Conservation (phyloP, 2,797 vertebrate species). For the Sphenopsis melanotis region DNA sequence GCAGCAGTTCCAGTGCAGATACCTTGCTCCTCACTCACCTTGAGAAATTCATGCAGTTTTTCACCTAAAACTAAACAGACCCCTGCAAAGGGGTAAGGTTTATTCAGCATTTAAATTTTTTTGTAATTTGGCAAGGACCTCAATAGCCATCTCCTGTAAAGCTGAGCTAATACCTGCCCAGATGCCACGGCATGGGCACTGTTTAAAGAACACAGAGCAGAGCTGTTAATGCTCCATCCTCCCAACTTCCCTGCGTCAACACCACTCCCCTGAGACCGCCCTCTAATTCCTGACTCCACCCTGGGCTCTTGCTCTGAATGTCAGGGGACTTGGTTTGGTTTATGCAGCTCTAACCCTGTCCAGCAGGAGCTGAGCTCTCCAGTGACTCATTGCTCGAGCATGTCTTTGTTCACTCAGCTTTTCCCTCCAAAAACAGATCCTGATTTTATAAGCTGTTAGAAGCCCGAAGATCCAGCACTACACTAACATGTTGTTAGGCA, state of each 20-base stretch:
- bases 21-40: background rate
- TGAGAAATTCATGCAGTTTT: background rate
- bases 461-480: conserved; percentile 14
- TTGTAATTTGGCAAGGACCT: background rate
- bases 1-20: accelerated
- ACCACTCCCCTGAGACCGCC: background rate
- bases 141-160: background rate
- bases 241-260: background rate
- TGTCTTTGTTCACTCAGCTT: conserved; percentile 15
- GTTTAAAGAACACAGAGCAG: background rate
- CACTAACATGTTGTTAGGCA: conserved; percentile 23
- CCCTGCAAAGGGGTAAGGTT: background rate
- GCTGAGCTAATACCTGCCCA: background rate
- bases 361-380: background rate
- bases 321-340: background rate
- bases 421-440: background rate
- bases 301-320: background rate
- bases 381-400: background rate
- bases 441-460: conserved; percentile 37
- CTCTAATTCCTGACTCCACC: background rate
- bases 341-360: accelerated
- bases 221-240: background rate
- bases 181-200: background rate
- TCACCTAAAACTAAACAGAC: background rate
- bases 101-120: background rate